These are phyloP conservation scores for Prionailurus viverrinus DNA, from an alignment of 2,113 vertebrate species.

Conservation along the genomic window DNA sequence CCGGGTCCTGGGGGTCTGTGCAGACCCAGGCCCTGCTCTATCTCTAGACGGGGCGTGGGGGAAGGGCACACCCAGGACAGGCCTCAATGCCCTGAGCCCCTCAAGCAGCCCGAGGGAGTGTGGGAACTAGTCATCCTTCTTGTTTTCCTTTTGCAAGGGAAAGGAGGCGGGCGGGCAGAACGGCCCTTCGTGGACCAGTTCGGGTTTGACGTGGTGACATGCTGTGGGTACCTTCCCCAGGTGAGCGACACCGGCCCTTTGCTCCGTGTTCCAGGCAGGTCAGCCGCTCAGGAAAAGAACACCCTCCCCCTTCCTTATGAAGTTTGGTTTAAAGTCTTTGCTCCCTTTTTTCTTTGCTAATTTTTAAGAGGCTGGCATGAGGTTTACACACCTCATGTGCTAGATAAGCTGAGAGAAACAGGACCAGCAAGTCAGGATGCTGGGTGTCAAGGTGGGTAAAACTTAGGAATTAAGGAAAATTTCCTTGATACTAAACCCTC, in stretches of 20 bases:
- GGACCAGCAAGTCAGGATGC: neutral
- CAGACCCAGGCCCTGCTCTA: neutral
- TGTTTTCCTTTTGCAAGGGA: slow-evolving; percentile 83
- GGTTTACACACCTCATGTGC: neutral
- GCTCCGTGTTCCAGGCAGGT: neutral
- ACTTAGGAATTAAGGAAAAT: neutral
- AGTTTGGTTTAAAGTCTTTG: neutral
- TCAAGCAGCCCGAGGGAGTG: accelerated
- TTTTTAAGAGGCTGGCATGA: neutral
- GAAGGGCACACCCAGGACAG: neutral
- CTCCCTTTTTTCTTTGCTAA: neutral
- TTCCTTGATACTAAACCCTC: neutral
- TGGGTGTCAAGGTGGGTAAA: neutral
- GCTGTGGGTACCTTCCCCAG: slow-evolving; percentile 97
- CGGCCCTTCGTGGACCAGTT: slow-evolving; percentile 89
- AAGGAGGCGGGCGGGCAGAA: slow-evolving; percentile 83
- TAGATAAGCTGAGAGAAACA: neutral
- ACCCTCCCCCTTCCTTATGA: neutral
- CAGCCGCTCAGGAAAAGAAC: neutral
- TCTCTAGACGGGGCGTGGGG: neutral
- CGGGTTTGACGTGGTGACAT: slow-evolving; percentile 94
- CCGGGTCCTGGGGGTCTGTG: neutral
- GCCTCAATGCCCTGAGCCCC: neutral
- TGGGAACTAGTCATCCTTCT: slow-evolving; percentile 32
- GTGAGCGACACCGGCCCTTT: slow-evolving; percentile 81